These are phyloP conservation scores for Proctacanthus coquilletti DNA, from an alignment of 1,140 invertebrate genomes.

Conservation along the genomic window DNA sequence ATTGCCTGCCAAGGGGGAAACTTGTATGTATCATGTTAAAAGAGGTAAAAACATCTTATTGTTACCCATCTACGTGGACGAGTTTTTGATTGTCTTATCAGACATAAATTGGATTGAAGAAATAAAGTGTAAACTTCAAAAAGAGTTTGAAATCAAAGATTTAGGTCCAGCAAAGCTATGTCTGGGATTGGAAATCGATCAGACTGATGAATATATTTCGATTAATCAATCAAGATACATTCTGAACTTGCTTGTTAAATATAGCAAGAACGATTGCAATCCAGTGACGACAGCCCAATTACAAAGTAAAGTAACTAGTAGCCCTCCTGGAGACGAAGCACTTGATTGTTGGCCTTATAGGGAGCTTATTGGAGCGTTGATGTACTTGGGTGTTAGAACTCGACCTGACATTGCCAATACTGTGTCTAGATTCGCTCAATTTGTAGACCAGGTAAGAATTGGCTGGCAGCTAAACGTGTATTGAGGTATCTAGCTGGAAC, in stretches of 20 bases:
- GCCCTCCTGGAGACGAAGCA: background rate
- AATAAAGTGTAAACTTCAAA: conserved; percentile 10
- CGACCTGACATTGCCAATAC: conserved; percentile 26
- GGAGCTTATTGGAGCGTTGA: conserved; percentile 16
- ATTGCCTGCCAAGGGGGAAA: background rate
- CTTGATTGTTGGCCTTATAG: conserved; percentile 14
- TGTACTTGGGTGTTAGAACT: conserved; percentile 22
- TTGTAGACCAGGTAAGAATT: conserved; percentile 14
- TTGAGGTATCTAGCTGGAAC: conserved; percentile 15
- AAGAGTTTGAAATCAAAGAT: conserved; percentile 13
- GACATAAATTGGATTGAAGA: conserved; percentile 7
- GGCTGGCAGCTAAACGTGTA: conserved; percentile 18
- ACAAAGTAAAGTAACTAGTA: conserved; percentile 8
- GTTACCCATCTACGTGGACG: conserved; percentile 22
- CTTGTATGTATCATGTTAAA: background rate
- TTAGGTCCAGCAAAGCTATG: conserved; percentile 8
- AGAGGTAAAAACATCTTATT: conserved; percentile 8
- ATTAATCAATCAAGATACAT: conserved; percentile 7
- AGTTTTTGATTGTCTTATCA: conserved; percentile 19
- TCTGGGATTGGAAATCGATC: no score
- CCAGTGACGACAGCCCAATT: conserved; percentile 12
- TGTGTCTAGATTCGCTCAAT: conserved; percentile 19
- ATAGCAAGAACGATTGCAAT: conserved; percentile 17
- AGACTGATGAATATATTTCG: no score
- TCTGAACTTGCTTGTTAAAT: conserved; percentile 11